These are phyloP conservation scores for Melipona bicolor DNA, from an alignment of 2,888 invertebrate genomes.

Conservation along the genomic window DNA sequence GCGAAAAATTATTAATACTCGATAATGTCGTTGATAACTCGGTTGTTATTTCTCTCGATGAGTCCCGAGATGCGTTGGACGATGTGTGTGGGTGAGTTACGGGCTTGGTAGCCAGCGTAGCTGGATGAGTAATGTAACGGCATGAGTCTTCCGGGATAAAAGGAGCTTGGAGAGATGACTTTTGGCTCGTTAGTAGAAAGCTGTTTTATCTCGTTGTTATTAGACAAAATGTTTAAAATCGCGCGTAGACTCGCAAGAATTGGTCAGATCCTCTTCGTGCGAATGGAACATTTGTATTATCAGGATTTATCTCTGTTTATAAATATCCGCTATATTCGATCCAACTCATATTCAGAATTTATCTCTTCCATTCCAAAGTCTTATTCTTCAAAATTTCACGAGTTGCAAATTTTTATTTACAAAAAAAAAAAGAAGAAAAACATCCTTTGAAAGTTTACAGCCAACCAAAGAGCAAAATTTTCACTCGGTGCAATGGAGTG, in stretches of 20 bases:
- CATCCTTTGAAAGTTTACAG: background rate
- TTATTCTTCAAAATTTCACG: too few species aligned
- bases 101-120: background rate
- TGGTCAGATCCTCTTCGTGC: too few species aligned
- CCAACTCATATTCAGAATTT: too few species aligned
- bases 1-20: slow-evolving; percentile 22
- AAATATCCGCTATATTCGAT: too few species aligned
- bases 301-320: too few species aligned
- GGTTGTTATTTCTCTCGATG: background rate
- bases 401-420: background rate
- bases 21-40: background rate
- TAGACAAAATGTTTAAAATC: background rate
- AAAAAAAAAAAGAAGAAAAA: too few species aligned
- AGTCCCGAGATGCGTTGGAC: background rate
- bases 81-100: background rate
- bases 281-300: too few species aligned
- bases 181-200: background rate
- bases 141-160: background rate
- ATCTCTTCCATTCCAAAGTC: too few species aligned
- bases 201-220: background rate
- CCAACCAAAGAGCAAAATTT: background rate
- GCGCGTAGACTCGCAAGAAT: too few species aligned
- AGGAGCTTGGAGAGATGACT: too few species aligned
- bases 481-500: background rate
- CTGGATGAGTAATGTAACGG: background rate